Evolutionary conservation across 1,140 invertebrate genomes (phyloP).

Genomic region (Aporrectodea caliginosa): DNA sequence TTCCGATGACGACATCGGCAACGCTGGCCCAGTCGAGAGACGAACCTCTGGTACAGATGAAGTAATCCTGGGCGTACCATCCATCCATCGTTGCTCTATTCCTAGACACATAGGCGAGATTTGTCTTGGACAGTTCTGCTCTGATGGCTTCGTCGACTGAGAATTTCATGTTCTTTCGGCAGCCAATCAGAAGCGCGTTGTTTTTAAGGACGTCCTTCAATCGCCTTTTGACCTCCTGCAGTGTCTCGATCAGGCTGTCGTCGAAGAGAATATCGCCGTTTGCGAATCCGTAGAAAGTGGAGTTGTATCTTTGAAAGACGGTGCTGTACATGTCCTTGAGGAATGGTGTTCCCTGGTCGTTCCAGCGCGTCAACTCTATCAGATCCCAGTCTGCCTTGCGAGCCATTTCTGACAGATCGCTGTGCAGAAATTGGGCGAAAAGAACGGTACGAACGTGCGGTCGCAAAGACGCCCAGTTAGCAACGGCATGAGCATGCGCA

Average conservation of each 20-base stretch:
- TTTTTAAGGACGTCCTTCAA: neutral
- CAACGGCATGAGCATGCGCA: no score
- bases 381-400: constrained; percentile 10
- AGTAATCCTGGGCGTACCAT: constrained; percentile 29
- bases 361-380: neutral
- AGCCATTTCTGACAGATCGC: constrained; percentile 9
- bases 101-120: no score
- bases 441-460: constrained; percentile 16
- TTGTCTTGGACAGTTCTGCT: no score
- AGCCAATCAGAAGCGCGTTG: neutral
- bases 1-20: constrained; percentile 21
- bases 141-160: neutral
- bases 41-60: neutral
- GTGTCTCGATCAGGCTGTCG: constrained; percentile 1
- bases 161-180: constrained; percentile 1
- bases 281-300: constrained; percentile 14
- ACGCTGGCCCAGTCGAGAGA: constrained; percentile 14
- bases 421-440: neutral
- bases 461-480: constrained; percentile 19
- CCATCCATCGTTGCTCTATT: neutral
- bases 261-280: constrained; percentile 28
- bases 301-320: constrained; percentile 1
- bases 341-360: constrained; percentile 6
- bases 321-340: constrained; percentile 19
- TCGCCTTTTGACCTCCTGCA: neutral